These are phyloP conservation scores for Cataglyphis hispanica DNA, from an alignment of 1,140 invertebrate species.

Conservation along the genomic window DNA sequence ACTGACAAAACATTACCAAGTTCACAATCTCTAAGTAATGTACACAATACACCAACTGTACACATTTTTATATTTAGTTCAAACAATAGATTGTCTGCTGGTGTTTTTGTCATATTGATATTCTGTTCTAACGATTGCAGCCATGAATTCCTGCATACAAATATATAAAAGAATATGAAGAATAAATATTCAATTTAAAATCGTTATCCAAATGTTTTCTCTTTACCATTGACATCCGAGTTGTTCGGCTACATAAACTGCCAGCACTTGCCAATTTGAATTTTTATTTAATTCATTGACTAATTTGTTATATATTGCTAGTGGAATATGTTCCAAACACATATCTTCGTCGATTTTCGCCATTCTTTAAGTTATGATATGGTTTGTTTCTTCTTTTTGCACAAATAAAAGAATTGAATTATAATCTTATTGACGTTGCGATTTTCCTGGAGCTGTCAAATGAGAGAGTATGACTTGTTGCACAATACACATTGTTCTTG, in stretches of 20 bases:
- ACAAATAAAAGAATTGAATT: neutral
- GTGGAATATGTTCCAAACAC: slow-evolving; percentile 73
- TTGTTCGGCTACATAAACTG: slow-evolving; percentile 71
- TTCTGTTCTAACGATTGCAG: slow-evolving; percentile 66
- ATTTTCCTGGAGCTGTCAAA: neutral
- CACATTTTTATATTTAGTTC: slow-evolving; percentile 79
- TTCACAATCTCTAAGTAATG: slow-evolving; percentile 74
- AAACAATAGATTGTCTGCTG: slow-evolving; percentile 74
- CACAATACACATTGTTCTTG: neutral
- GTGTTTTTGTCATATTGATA: slow-evolving; percentile 55
- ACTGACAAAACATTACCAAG: slow-evolving; percentile 74
- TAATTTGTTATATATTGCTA: slow-evolving; percentile 71
- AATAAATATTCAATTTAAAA: neutral
- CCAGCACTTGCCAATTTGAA: slow-evolving; percentile 74
- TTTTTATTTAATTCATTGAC: slow-evolving; percentile 75
- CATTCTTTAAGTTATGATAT: slow-evolving; percentile 66
- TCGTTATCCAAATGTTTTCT: neutral
- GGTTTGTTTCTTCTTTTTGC: neutral
- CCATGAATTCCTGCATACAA: slow-evolving; percentile 63
- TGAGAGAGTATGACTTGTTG: neutral
- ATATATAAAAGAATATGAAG: neutral
- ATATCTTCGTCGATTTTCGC: slow-evolving; percentile 72
- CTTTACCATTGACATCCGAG: slow-evolving; percentile 72
- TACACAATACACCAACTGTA: slow-evolving; percentile 73
- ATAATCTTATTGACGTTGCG: neutral